A percentile compares a stretch with the other conserved stretches of the same genome.
Evolutionary conservation across 2,888 invertebrate genomes (phyloP).

Genomic region (Netelia fuscicornis): DNA sequence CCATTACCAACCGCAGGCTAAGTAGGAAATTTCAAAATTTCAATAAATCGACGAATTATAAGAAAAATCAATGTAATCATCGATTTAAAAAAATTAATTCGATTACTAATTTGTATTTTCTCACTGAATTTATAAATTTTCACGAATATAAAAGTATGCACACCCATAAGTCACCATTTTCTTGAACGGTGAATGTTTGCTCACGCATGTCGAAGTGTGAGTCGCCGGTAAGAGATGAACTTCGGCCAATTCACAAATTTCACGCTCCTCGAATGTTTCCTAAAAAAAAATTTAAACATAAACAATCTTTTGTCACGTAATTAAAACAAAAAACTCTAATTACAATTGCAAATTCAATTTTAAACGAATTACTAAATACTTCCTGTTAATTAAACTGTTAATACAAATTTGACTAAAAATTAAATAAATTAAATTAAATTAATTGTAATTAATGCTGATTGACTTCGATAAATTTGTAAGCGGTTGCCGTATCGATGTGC

Average conservation of each 20-base stretch:
- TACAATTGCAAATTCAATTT: neutral
- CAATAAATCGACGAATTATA: neutral
- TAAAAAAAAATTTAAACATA: constrained; percentile 41
- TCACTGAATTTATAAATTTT: neutral
- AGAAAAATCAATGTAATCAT: neutral
- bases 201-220: constrained; percentile 70
- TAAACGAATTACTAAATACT: neutral
- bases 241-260: constrained; percentile 89
- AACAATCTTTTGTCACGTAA: neutral
- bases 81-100: neutral
- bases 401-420: neutral
- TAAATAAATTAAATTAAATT: neutral
- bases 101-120: neutral
- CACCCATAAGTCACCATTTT: constrained; percentile 77
- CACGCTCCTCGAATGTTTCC: constrained; percentile 88
- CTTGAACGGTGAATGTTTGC: constrained; percentile 76
- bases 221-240: constrained; percentile 71
- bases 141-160: neutral
- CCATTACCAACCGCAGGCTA: constrained; percentile 72
- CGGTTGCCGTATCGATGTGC: constrained; percentile 89
- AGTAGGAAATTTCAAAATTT: neutral
- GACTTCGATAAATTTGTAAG: constrained; percentile 88
- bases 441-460: neutral
- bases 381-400: neutral
- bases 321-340: neutral